A percentile compares a stretch with the other conserved stretches of the same genome.
Evolutionary conservation across 2,113 vertebrate genomes (phyloP).

Genomic region (Scortum barcoo): DNA sequence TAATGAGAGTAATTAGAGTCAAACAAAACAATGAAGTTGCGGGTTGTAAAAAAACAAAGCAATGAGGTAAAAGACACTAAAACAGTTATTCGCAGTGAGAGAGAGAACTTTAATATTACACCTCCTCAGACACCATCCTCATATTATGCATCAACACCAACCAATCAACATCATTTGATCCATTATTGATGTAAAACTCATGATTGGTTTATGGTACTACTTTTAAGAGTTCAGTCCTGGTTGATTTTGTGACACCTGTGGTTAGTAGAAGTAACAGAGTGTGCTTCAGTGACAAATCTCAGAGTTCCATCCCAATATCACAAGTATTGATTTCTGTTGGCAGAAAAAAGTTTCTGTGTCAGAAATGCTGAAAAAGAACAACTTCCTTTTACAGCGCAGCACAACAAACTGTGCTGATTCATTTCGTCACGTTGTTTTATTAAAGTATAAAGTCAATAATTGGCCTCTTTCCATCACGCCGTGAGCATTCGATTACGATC

Average conservation of each 20-base stretch:
- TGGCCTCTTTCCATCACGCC: constrained; percentile 35
- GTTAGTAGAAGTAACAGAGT: background rate
- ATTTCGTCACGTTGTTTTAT: constrained; percentile 12
- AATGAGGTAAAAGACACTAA: background rate
- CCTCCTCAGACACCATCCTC: too few relatives aligned
- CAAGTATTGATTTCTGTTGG: background rate
- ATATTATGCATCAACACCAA: too few relatives aligned
- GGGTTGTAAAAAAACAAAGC: background rate
- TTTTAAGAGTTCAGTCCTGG: background rate
- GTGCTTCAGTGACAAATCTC: too few relatives aligned
- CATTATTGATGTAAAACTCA: background rate
- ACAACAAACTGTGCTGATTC: background rate
- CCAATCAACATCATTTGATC: background rate
- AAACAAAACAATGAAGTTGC: background rate
- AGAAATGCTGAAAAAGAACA: background rate
- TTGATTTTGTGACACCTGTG: background rate
- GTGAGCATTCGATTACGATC: constrained; percentile 28
- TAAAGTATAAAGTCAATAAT: constrained; percentile 30
- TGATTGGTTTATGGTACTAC: background rate
- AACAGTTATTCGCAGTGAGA: background rate
- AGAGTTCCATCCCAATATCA: background rate
- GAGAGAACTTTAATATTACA: background rate
- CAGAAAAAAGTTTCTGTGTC: background rate
- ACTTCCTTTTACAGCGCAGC: background rate
- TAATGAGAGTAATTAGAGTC: background rate